phyloP scores from a whole-genome alignment of 2,113 vertebrate species.

The Calypte anna region DNA sequence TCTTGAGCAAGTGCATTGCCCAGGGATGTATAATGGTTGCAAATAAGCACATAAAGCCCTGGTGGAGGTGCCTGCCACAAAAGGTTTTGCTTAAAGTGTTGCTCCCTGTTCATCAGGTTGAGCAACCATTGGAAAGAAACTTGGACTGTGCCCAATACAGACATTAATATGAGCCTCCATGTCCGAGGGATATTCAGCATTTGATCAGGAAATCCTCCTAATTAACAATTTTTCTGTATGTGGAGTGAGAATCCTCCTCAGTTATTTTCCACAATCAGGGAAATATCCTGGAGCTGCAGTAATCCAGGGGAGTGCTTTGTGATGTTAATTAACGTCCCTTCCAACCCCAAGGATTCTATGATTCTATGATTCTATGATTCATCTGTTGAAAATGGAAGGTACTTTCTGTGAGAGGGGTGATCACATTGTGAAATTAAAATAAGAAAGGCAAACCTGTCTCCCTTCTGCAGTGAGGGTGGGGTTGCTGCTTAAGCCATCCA shows the following conservation, averaged over 20 bases:
- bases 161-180: background rate
- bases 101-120: background rate
- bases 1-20: background rate
- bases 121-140: background rate
- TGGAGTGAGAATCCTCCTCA: background rate
- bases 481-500: background rate
- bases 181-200: background rate
- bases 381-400: background rate
- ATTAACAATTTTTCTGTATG: background rate
- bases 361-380: no score
- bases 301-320: background rate
- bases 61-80: background rate
- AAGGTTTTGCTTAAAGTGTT: background rate
- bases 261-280: background rate
- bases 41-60: background rate
- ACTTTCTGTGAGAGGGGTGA: background rate
- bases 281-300: background rate
- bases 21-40: background rate
- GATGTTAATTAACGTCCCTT: background rate
- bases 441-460: background rate
- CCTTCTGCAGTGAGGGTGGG: background rate
- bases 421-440: background rate
- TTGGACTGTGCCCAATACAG: background rate
- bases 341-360: no score
- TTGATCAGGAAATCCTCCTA: background rate